phyloP scores from a whole-genome alignment of 1,140 invertebrate genomes.

The Aphaenogaster ashmeadi region DNA sequence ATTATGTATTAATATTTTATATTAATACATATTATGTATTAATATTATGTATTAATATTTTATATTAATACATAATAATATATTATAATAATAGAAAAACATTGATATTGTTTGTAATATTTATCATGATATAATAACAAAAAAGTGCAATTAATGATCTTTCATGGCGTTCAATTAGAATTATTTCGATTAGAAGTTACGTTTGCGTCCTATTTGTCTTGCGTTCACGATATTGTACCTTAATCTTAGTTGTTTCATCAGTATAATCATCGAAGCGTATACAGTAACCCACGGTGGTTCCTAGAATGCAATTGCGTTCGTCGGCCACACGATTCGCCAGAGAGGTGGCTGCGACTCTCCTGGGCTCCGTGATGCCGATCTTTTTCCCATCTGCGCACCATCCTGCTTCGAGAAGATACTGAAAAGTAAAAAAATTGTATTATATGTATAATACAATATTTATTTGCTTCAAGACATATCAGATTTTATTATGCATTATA shows the following conservation, averaged over 20 bases:
- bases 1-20: no score
- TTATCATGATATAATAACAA: neutral
- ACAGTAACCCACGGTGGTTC: slow-evolving; percentile 96
- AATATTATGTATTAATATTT: no score
- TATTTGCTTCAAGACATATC: slow-evolving; percentile 7
- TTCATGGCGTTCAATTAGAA: neutral
- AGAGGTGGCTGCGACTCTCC: slow-evolving; percentile 96
- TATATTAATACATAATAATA: no score
- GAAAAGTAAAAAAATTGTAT: slow-evolving; percentile 55
- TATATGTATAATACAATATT: slow-evolving; percentile 72
- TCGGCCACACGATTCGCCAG: slow-evolving; percentile 96
- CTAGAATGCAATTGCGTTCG: slow-evolving; percentile 93
- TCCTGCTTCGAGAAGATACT: slow-evolving; percentile 97
- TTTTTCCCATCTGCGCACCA: slow-evolving; percentile 92
- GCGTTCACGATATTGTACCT: slow-evolving; percentile 88
- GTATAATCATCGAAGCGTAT: slow-evolving; percentile 96
- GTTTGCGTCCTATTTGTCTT: neutral
- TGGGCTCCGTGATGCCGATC: slow-evolving; percentile 96
- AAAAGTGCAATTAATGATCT: neutral
- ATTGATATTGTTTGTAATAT: neutral
- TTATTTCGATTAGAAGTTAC: neutral
- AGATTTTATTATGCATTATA: neutral
- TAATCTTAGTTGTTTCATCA: slow-evolving; percentile 93
- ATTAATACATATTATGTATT: no score
- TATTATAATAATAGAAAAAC: neutral